These are phyloP conservation scores for Drosophila mauritiana DNA, from an alignment of 1,140 invertebrate species.

Conservation along the genomic window DNA sequence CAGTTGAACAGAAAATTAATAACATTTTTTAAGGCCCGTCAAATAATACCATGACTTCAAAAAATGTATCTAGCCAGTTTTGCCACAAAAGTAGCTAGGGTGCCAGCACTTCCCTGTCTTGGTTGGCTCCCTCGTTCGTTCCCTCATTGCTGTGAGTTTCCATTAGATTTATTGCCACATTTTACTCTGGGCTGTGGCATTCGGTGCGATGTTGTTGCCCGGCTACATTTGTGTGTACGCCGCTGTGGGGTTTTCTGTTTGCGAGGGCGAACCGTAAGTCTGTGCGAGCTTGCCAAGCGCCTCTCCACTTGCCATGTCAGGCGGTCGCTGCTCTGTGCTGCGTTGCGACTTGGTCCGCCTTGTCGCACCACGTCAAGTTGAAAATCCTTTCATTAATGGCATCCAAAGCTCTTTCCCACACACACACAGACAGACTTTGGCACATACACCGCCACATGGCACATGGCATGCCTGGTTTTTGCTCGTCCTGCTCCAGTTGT, in stretches of 20 bases:
- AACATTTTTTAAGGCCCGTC: too few relatives aligned
- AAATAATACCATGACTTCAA: too few relatives aligned
- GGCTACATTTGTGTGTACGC: constrained; percentile 50
- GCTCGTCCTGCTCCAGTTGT: constrained; percentile 49
- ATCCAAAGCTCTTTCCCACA: constrained; percentile 54
- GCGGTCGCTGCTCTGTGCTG: constrained; percentile 16
- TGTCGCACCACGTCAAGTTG: constrained; percentile 60
- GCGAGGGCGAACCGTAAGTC: constrained; percentile 32
- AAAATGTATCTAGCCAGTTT: not conserved
- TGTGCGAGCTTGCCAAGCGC: constrained; percentile 31
- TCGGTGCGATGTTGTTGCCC: constrained; percentile 59
- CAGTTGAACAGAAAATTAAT: too few relatives aligned
- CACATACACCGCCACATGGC: constrained; percentile 7
- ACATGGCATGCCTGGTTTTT: constrained; percentile 27
- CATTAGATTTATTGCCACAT: constrained; percentile 84
- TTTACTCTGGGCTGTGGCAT: constrained; percentile 72
- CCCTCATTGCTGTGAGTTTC: constrained; percentile 58
- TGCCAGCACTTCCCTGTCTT: constrained; percentile 7
- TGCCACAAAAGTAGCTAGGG: constrained; percentile 3
- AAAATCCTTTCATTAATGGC: constrained; percentile 77
- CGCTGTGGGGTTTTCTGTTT: constrained; percentile 29
- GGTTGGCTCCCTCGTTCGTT: constrained; percentile 30
- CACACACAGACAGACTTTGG: not conserved
- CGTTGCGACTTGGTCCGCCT: constrained; percentile 29
- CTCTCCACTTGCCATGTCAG: constrained; percentile 55